phyloP scores from a whole-genome alignment of 2,888 invertebrate species.

The Panzeria rudis region DNA sequence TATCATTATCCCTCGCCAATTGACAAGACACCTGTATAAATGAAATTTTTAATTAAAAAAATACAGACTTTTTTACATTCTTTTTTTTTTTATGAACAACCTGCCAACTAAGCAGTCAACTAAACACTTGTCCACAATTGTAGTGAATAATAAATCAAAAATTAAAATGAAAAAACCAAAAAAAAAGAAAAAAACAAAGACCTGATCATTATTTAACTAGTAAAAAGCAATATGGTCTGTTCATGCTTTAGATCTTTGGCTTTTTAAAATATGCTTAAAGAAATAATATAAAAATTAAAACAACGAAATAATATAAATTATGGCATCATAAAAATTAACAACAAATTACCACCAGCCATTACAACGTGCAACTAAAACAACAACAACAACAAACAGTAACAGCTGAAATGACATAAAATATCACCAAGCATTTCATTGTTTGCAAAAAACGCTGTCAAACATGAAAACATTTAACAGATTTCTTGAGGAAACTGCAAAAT shows the following conservation, averaged over 20 bases:
- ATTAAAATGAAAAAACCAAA: conserved; percentile 40
- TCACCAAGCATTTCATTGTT: conserved; percentile 49
- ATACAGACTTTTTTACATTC: conserved; percentile 2
- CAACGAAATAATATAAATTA: conserved; percentile 61
- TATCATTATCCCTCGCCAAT: conserved; percentile 48
- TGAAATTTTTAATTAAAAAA: conserved; percentile 59
- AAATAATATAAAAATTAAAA: conserved; percentile 2
- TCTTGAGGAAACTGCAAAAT: conserved; percentile 44
- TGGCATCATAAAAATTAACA: conserved; percentile 69
- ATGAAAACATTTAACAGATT: conserved; percentile 30
- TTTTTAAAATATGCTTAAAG: conserved; percentile 9
- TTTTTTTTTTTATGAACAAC: conserved; percentile 21
- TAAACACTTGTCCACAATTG: conserved; percentile 49
- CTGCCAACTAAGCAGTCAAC: conserved; percentile 34
- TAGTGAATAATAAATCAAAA: conserved; percentile 68
- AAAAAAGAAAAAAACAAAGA: conserved; percentile 24
- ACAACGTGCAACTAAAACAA: conserved; percentile 35
- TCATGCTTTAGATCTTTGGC: conserved; percentile 32
- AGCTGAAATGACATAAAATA: conserved; percentile 46
- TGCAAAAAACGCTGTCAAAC: background rate
- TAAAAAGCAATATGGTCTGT: conserved; percentile 31
- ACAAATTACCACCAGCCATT: conserved; percentile 71
- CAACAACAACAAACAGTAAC: conserved; percentile 23
- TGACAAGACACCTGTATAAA: conserved; percentile 59
- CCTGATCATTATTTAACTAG: conserved; percentile 48